Conservation (phyloP, 2,113 vertebrate species). For the Crotalus tigris region DNA sequence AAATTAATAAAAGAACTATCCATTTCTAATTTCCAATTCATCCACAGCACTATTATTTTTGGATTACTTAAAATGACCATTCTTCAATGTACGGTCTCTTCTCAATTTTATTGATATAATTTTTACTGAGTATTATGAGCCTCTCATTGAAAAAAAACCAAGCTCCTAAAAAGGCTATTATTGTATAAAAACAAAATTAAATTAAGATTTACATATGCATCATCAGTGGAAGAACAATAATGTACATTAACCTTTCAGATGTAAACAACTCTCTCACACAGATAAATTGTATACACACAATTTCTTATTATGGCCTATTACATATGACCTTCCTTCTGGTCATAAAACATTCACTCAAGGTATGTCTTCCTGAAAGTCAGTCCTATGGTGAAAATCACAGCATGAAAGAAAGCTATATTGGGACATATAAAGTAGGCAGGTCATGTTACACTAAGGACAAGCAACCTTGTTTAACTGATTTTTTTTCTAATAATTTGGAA, state of each 20-base stretch:
- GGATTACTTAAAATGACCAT: rapidly evolving
- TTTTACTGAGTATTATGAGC: neutral
- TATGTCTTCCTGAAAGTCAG: neutral
- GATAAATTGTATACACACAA: neutral
- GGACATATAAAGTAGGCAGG: neutral
- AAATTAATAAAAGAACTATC: neutral
- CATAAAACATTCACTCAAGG: neutral
- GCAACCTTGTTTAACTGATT: neutral
- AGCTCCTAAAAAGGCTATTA: neutral
- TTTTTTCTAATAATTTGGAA: neutral
- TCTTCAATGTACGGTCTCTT: neutral
- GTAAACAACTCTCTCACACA: neutral
- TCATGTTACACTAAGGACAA: neutral
- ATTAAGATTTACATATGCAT: neutral
- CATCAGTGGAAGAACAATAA: neutral
- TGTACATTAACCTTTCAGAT: neutral
- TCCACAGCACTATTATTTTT: neutral
- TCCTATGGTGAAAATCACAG: neutral
- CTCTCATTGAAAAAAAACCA: neutral
- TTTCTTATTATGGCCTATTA: neutral
- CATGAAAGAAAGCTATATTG: neutral
- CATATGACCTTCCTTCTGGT: neutral
- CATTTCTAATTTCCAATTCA: neutral
- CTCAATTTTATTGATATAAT: neutral
- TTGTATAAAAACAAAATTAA: neutral